These are phyloP conservation scores for Ruditapes philippinarum DNA, from an alignment of 1,140 invertebrate species.

Conservation along the genomic window DNA sequence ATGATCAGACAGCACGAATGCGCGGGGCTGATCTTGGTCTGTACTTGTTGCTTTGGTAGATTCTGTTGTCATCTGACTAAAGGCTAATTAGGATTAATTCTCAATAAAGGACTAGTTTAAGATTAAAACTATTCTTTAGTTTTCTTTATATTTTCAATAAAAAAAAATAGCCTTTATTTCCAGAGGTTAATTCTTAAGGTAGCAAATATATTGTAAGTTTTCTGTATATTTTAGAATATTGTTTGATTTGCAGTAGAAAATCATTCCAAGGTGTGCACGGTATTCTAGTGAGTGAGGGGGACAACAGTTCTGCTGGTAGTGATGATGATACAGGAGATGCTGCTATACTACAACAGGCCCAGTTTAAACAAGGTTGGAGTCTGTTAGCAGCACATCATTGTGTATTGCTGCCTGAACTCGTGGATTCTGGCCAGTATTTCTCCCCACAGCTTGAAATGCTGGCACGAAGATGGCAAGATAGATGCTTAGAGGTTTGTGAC, in stretches of 20 bases:
- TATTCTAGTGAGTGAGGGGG: conserved; percentile 57
- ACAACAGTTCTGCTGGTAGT: conserved; percentile 68
- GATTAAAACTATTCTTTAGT: no score
- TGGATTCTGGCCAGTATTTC: conserved; percentile 94
- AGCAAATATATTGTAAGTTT: no score
- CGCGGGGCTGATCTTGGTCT: no score
- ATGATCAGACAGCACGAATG: no score
- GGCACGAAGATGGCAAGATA: conserved; percentile 99
- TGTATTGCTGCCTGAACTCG: conserved; percentile 95
- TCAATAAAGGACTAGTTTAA: no score
- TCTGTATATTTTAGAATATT: neutral
- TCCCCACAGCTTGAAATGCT: conserved; percentile 98
- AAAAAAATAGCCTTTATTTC: no score
- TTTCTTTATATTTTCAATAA: no score
- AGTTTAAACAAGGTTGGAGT: conserved; percentile 92
- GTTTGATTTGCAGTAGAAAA: neutral
- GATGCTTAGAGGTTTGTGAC: conserved; percentile 96
- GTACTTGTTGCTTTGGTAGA: no score
- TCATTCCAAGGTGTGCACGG: conserved; percentile 59
- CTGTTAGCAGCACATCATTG: conserved; percentile 98
- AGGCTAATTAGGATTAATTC: no score
- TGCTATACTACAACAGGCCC: conserved; percentile 73
- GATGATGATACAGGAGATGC: conserved; percentile 72
- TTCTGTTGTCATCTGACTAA: no score
- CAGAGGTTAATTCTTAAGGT: no score